Evolutionary conservation across 2,113 vertebrate genomes (phyloP), one percentile per base, ranked within the genome.

Genomic region (Cygnus atratus): DNA sequence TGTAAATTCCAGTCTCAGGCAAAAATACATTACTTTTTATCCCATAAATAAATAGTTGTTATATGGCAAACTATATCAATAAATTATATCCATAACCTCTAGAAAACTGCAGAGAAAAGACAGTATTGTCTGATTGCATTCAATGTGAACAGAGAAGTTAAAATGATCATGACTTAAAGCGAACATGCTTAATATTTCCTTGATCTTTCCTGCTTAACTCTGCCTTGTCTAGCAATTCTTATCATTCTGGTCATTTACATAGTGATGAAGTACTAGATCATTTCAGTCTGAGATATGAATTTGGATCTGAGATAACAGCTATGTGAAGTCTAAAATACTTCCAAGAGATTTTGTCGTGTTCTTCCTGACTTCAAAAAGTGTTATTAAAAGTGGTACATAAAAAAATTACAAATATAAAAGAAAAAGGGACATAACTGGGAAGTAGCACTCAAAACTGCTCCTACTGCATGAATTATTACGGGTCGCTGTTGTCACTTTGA

Each of bases 101-200:
- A 72, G 57, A 95, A 95, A 93, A 96, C 2, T 75, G 26, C 61
- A 78, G 50, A 71, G 67, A 88, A 81, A 76, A 92, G 19, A 78
- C 52, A 82, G 66, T 91, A 43, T 31, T 88, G 37, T 67, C 61
- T 82, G 68, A 57, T 35, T 72, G 15, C 57, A 57, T 88, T 92
- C 76, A 75, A 16, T 17, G 6, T 74, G 13, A 84, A 63, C 28
- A 75, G 22, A 35, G n/a, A 93, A 81, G 41, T 55, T 90, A 76
- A 86, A 91, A 91, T 78, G 13, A 75, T 68, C 26, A 35, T 43
- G 76, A 63, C 6, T 1, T 78, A 59, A 78, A 93, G 11, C 24
- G 84, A 78, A 61, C 31, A 57, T 65, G 21, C 35, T 84, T 93
- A 87, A 65, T 75, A 76, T 61, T 72, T 29, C 20, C 84, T 90